Base-by-base conservation (phyloP, 2,888 invertebrate species). In the Antheraea yamamai region DNA sequence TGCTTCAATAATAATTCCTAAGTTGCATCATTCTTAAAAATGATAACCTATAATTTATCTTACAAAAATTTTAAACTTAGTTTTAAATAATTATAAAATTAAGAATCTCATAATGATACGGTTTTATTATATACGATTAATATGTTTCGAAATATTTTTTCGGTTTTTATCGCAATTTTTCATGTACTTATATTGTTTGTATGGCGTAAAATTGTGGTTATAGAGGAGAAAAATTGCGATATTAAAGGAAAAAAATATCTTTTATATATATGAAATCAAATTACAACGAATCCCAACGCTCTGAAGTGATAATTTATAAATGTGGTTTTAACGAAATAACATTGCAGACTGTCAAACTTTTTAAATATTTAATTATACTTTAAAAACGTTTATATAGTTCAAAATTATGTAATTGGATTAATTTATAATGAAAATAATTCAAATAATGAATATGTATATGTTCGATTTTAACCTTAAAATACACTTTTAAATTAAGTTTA, bases 21-120 rank as follows among this genome's bases (percentile, higher is more conserved):
- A 47, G 12, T 47, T 12, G 47, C 47, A 12, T 12, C 47, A 47
- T 47, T 12, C 10, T 47, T 12, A 47, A 47, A 47, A 47, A 47
- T 47, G 7, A 66, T 30, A n/a, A 72, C 23, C 30, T 76, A 74
- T 73, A 26, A 51, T 76, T 75, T 76, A 73, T 76, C 76, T 68
- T 58, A 35, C 73, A 51, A 66, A 73, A 70, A 58, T 74, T 14
- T 16, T 55, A 73, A 74, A 74, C 61, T 51, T 72, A 74, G 18
- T 76, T 76, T 73, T 77, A 75, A 77, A 74, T 78, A 74, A 61
- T 73, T 73, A 73, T 77, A 76, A 72, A 51, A 76, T 70, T 79
- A 79, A 77, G 79, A 79, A 79, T 79, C 79, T 79, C 79, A 75
- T 75, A 55, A 64, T 47, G n/a, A 16, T 39, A 70, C 68, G 35